Evolutionary conservation across 2,113 vertebrate species (phyloP).

Genomic region (Marmota monax): DNA sequence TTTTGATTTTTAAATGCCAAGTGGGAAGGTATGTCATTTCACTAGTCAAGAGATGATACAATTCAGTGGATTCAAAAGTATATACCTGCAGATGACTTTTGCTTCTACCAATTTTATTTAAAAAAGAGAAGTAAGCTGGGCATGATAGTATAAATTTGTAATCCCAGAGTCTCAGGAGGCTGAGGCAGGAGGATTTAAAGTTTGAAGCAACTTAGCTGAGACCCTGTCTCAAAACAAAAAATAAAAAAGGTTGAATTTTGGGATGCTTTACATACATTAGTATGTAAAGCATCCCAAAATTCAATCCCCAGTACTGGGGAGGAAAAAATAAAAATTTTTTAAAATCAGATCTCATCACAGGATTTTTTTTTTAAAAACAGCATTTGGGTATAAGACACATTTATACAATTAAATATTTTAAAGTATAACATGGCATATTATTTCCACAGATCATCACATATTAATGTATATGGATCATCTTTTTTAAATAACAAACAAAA

Average conservation of each 20-base stretch:
- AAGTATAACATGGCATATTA: background rate
- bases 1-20: background rate
- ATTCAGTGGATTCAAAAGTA: slow-evolving; percentile 27
- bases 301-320: no score
- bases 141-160: no score
- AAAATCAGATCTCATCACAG: background rate
- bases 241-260: no score
- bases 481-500: slow-evolving; percentile 67
- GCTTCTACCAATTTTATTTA: background rate
- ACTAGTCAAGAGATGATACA: background rate
- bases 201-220: no score
- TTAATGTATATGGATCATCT: slow-evolving; percentile 3
- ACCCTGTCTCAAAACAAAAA: no score
- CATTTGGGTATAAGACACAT: slow-evolving; percentile 38
- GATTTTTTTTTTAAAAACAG: slow-evolving; percentile 10
- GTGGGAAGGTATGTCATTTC: slow-evolving; percentile 22
- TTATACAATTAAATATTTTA: slow-evolving; percentile 51
- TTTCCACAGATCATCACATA: slow-evolving; percentile 7
- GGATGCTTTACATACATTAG: no score
- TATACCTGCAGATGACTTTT: background rate
- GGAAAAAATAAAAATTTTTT: background rate
- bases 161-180: no score
- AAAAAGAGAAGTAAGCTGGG: no score
- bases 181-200: no score
- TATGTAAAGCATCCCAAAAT: no score